Base-by-base conservation (phyloP, 2,113 vertebrate species). In the Oenanthe oenanthe region DNA sequence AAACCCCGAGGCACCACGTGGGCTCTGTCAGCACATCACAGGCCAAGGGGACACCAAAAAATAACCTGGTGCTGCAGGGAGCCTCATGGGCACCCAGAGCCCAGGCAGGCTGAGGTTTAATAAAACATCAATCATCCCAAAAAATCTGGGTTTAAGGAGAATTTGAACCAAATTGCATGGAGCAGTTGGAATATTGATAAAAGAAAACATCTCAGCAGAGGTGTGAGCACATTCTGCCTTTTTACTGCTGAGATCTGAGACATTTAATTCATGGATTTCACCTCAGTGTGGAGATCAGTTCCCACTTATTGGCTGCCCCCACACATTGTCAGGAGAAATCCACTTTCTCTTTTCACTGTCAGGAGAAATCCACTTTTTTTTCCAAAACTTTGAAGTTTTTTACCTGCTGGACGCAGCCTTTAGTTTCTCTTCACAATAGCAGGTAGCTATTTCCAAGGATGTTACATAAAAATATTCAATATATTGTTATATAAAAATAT, bases 351-450 rank as follows among this genome's bases (percentile, higher is more conserved):
- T 45, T 45, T 19, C 7, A 43, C 6, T 51, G 11, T 12, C 21
- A 32, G 45, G 45, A 67, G 53, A 85, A 60, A 50, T 50, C 48
- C 48, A 50, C 48, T 50, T 45, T 45, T 45, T 45, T 50, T 16
- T 8, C 12, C 48, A 45, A 19, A 45, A 45, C 43, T 45, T 45
- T 50, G 48, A 50, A 50, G 19, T 13, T 13, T 60, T 58, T 73
- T 11, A 32, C 17, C 21, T 43, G 53, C 58, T 25, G 13, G n/a
- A 40, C 0, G 0, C 53, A 72, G 32, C 58, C 43, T n/a, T 17
- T 19, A 42, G 14, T 24, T 75, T 60, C 61, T 54, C 51, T 66
- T 2, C 6, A 43, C 31, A 53, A 4, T 5, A 43, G 58, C 43
- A 88, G 54, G 38, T 42, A 36, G 21, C 22, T 13, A 4, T 60